Evolutionary conservation across 2,113 vertebrate species (phyloP).

Genomic region (Gorilla gorilla): DNA sequence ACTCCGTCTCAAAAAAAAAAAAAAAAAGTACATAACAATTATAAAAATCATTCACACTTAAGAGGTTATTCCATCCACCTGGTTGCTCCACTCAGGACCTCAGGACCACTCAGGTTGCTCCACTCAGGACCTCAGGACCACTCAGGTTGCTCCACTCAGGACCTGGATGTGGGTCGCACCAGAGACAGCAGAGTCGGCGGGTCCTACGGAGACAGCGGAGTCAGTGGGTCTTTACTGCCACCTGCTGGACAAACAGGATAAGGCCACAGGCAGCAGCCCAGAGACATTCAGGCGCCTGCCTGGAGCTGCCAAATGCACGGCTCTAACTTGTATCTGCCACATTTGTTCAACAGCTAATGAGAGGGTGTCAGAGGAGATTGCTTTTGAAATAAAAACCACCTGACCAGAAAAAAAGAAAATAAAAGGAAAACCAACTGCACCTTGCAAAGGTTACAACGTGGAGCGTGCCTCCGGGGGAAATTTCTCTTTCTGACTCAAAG

Average conservation of each 20-base stretch:
- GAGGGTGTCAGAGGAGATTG: constrained; percentile 41
- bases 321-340: not conserved
- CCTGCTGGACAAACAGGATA: constrained; percentile 45
- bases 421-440: not conserved
- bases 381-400: constrained; percentile 42
- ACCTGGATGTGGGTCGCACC: rapidly evolving
- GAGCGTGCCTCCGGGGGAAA: not conserved
- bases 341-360: constrained; percentile 24
- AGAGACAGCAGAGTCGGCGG: not conserved
- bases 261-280: not conserved
- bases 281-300: not conserved
- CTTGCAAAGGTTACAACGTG: not conserved
- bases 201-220: not conserved
- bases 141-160: too few species aligned
- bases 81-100: not conserved
- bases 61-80: not conserved
- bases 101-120: too few species aligned
- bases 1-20: too few species aligned
- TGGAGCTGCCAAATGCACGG: not conserved
- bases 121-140: not conserved
- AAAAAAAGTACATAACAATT: too few species aligned
- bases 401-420: not conserved
- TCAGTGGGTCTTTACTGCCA: constrained; percentile 58
- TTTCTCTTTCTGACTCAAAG: not conserved
- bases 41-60: too few species aligned